These are phyloP conservation scores for Cisticola juncidis DNA, from an alignment of 2,113 vertebrate species.

Conservation along the genomic window DNA sequence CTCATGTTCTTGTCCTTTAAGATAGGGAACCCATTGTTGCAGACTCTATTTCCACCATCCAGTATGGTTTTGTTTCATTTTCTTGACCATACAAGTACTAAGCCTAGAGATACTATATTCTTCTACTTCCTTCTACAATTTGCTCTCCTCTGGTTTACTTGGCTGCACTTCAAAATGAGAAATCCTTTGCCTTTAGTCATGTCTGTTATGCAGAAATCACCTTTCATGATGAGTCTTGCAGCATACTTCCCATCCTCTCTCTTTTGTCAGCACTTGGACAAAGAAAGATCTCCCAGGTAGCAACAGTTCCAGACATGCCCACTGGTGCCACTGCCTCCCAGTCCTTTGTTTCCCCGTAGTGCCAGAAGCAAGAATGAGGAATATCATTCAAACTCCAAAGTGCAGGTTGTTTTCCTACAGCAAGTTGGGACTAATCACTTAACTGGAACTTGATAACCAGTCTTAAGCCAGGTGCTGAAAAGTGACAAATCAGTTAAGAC, in stretches of 20 bases:
- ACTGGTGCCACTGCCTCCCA: not conserved
- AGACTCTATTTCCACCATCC: not conserved
- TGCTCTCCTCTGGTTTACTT: not conserved
- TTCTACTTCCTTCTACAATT: not conserved
- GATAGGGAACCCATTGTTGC: not conserved
- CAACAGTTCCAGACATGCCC: slow-evolving; percentile 1
- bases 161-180: not conserved
- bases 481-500: not conserved
- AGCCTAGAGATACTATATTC: not conserved
- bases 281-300: not conserved
- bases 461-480: not conserved
- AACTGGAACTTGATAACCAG: not conserved
- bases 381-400: not conserved
- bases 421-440: not conserved
- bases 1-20: not conserved
- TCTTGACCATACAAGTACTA: not conserved
- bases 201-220: not conserved
- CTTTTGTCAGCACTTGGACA: not conserved
- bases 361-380: not conserved
- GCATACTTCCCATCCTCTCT: not conserved
- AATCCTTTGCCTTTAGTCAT: slow-evolving; percentile 20
- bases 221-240: slow-evolving; percentile 31
- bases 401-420: not conserved
- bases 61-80: not conserved
- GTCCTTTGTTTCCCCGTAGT: not conserved